These are phyloP conservation scores for Eriocheir sinensis DNA, from an alignment of 1,140 invertebrate genomes.

Conservation along the genomic window DNA sequence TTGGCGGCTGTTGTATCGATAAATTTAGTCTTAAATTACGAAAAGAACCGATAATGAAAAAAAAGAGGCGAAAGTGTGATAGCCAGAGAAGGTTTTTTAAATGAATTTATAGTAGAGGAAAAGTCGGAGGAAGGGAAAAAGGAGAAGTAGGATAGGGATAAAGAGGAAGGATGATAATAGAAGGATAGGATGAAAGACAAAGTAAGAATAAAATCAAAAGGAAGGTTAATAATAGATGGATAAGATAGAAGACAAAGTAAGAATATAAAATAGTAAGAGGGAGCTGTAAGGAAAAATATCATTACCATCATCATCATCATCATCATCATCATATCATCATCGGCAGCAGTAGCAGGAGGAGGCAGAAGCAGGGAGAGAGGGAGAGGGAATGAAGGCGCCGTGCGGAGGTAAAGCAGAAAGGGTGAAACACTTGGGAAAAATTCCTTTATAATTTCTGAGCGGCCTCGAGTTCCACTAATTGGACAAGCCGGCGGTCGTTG, in stretches of 20 bases:
- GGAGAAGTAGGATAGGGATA: background rate
- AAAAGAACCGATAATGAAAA: background rate
- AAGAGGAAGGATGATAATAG: too few species aligned
- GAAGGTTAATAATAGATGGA: too few species aligned
- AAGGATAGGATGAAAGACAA: too few species aligned
- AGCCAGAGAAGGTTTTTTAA: background rate
- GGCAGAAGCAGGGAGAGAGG: background rate
- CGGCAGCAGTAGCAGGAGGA: too few species aligned
- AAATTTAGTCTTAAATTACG: background rate
- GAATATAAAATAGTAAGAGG: too few species aligned
- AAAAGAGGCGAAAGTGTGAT: background rate
- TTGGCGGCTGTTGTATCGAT: too few species aligned
- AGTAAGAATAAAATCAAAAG: too few species aligned
- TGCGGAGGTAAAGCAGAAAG: background rate
- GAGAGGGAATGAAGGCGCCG: background rate
- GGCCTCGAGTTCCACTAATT: slow-evolving; percentile 34
- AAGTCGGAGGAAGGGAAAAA: background rate
- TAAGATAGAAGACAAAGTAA: too few species aligned
- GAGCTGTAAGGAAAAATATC: too few species aligned
- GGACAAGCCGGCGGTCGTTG: slow-evolving; percentile 38
- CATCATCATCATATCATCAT: too few species aligned
- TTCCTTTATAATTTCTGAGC: slow-evolving; percentile 44
- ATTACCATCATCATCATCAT: too few species aligned
- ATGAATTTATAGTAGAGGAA: too few species aligned
- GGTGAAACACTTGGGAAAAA: slow-evolving; percentile 40